These are phyloP conservation scores for Neodiprion virginianus DNA, from an alignment of 1,140 invertebrate genomes.

Conservation along the genomic window DNA sequence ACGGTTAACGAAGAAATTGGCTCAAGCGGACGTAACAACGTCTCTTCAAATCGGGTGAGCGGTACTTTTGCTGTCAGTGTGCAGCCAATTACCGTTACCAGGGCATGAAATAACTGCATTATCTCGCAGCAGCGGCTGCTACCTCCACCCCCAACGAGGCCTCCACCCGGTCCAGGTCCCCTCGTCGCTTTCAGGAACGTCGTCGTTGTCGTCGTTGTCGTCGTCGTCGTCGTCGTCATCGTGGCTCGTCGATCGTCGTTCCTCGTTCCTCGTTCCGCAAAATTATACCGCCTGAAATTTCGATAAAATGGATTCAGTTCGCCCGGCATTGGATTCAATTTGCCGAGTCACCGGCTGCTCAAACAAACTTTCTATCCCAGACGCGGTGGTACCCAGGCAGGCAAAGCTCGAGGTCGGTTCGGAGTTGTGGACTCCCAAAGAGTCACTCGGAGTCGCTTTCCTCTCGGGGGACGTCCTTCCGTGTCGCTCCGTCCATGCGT, in stretches of 20 bases:
- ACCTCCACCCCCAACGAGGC: constrained; percentile 21
- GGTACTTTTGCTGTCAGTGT: constrained; percentile 50
- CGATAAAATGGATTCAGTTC: constrained; percentile 51
- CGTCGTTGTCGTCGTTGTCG: constrained; percentile 12
- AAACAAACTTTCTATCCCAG: constrained; percentile 28
- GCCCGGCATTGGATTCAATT: constrained; percentile 53
- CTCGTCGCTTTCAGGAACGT: constrained; percentile 10
- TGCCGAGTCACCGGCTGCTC: constrained; percentile 44
- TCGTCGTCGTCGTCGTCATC: constrained; percentile 26
- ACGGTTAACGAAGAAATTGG: constrained; percentile 55
- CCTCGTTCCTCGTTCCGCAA: constrained; percentile 30
- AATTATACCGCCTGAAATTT: constrained; percentile 55
- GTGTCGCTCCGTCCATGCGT: too few relatives aligned
- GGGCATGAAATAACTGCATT: constrained; percentile 60
- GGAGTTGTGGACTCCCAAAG: too few relatives aligned
- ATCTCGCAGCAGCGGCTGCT: constrained; percentile 55
- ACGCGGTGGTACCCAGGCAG: too few relatives aligned
- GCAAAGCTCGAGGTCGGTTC: too few relatives aligned
- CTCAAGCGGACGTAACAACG: constrained; percentile 49
- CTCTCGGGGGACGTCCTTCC: too few relatives aligned
- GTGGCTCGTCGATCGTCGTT: background rate
- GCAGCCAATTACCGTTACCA: constrained; percentile 57
- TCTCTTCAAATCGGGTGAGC: constrained; percentile 42
- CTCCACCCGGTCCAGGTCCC: constrained; percentile 10
- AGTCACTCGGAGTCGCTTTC: too few relatives aligned